Evolutionary conservation across 2,797 vertebrate genomes (phyloP).

Genomic region (Anas georgica): DNA sequence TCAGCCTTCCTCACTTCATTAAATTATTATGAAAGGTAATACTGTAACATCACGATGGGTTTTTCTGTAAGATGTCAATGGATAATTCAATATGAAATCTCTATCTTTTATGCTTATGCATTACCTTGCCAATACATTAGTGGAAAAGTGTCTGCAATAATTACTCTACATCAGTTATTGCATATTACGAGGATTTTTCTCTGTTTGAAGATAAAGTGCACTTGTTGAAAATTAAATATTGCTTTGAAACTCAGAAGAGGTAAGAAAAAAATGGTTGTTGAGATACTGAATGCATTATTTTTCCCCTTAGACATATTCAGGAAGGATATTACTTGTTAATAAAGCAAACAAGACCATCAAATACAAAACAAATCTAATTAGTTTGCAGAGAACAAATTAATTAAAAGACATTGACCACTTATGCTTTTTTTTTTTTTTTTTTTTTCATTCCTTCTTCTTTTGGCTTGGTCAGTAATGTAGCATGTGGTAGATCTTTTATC

Average conservation of each 20-base stretch:
- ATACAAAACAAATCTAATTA: background rate
- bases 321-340: background rate
- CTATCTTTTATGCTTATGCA: background rate
- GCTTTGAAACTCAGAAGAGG: background rate
- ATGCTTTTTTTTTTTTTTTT: background rate
- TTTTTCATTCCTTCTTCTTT: background rate
- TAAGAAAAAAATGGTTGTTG: background rate
- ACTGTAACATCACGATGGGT: background rate
- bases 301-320: background rate
- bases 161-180: background rate
- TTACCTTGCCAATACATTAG: background rate
- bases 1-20: background rate
- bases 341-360: background rate
- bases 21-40: background rate
- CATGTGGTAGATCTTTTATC: slow-evolving; percentile 70
- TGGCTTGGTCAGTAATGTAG: background rate
- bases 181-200: background rate
- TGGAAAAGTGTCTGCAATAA: background rate
- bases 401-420: background rate
- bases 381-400: background rate
- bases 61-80: background rate
- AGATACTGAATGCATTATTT: background rate
- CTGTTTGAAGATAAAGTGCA: background rate
- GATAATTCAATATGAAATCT: background rate
- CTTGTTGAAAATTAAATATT: background rate